phyloP scores from a whole-genome alignment of 2,113 vertebrate genomes.

The Silurus glanis region DNA sequence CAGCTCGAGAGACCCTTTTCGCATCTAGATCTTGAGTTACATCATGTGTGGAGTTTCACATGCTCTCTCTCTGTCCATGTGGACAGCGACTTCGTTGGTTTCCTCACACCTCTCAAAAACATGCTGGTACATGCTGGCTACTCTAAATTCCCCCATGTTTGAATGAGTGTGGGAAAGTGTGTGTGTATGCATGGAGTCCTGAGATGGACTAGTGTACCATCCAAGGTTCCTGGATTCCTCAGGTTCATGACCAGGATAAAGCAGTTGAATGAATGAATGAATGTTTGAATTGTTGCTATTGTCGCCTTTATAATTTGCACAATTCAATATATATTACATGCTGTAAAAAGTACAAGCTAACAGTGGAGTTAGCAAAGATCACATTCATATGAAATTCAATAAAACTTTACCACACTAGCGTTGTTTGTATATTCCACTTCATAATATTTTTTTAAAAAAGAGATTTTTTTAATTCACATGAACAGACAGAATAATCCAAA shows the following conservation, averaged over 20 bases:
- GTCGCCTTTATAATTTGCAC: background rate
- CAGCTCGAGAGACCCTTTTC: background rate
- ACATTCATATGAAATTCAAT: background rate
- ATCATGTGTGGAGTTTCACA: background rate
- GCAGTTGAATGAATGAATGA: background rate
- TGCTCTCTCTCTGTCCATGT: background rate
- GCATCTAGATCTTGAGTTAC: background rate
- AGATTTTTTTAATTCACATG: background rate
- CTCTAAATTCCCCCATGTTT: background rate
- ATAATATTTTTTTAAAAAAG: background rate
- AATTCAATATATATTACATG: background rate
- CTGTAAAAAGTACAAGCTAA: background rate
- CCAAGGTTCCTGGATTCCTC: background rate
- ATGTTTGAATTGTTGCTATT: background rate
- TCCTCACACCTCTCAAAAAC: background rate
- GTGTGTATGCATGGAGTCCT: background rate
- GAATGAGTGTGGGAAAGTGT: background rate
- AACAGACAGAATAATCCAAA: background rate
- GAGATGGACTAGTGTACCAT: background rate
- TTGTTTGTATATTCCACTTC: background rate
- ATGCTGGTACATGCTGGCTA: conserved; percentile 3
- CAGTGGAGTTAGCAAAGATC: background rate
- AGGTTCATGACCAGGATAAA: background rate
- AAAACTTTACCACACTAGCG: background rate
- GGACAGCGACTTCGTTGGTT: background rate